Base-by-base conservation (phyloP, 2,113 vertebrate genomes). In the Pardalotus punctatus region DNA sequence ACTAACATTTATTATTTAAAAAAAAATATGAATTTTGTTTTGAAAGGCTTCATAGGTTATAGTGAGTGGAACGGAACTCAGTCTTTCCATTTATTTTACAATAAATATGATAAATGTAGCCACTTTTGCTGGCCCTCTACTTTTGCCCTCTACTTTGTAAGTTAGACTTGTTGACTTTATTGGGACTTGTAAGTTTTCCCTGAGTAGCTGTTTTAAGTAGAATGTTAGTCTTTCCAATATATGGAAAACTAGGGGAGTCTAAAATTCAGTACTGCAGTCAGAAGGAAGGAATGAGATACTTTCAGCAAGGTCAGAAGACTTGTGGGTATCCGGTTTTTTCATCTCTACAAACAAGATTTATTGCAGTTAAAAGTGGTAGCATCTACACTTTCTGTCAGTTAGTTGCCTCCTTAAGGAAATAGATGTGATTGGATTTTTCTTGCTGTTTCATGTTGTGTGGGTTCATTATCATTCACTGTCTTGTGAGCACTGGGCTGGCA, bases 281-380 rank as follows among this genome's bases (percentile, higher is more conserved):
- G 62, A 84, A 87, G 18, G 20, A 76, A 93, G 29, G n/a, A 83
- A 80, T 10, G 9, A 83, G 7, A 70, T 88, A 50, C 14, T 86
- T 81, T 67, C 56, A 78, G 18, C 47, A 86, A 73, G 35, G 54
- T 81, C 42, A 64, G 56, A 56, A 86, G 47, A 33, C 33, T 70
- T 0, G 0, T 17, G 47, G 1, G 0, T 53, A 23, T 51, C 29
- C 35, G 78, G 16, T 29, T 48, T 56, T 81, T 81, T 93, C 71
- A 62, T 58, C 27, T 58, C 38, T 50, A 31, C 38, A 51, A 57
- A 54, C 7, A 66, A 62, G 38, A 78, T 86, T 54, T 94, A 81
- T 60, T 86, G n/a, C 42, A 38, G 14, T 40, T 67, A 51, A 51
- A 84, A 81, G 47, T 43, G 15, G 45, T 58, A 10, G 7, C 29